Percentiles rank a stretch among this genome's conserved stretches.
phyloP scores from a whole-genome alignment of 2,888 invertebrate genomes.

The Pachliopta kotzebuea region DNA sequence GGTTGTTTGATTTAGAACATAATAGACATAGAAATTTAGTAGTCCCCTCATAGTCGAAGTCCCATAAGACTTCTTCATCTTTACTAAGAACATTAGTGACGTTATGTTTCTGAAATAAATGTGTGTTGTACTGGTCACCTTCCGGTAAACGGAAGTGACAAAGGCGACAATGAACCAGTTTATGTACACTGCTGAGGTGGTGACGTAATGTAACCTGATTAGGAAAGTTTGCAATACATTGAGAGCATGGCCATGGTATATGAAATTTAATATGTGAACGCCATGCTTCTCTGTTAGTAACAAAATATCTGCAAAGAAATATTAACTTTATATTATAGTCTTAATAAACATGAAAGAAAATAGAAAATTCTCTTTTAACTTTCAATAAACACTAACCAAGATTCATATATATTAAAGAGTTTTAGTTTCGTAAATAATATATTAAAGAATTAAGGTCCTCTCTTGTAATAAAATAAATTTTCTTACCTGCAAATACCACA shows the following conservation, averaged over 20 bases:
- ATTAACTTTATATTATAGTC: too few relatives aligned
- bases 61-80: conserved; percentile 59
- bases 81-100: conserved; percentile 54
- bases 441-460: background rate
- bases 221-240: conserved; percentile 60
- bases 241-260: conserved; percentile 71
- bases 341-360: too few relatives aligned
- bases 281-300: conserved; percentile 65
- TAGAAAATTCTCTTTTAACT: too few relatives aligned
- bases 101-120: conserved; percentile 67
- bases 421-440: background rate
- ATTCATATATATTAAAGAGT: too few relatives aligned
- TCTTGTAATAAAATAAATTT: background rate
- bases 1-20: conserved; percentile 58
- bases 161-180: conserved; percentile 66
- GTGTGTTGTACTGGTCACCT: conserved; percentile 59
- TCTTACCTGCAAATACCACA: conserved; percentile 75
- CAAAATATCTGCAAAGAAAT: conserved; percentile 63
- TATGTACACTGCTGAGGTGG: conserved; percentile 58
- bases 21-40: conserved; percentile 60
- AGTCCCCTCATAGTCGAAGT: conserved; percentile 52
- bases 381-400: too few relatives aligned
- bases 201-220: conserved; percentile 52
- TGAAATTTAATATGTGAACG: conserved; percentile 60
- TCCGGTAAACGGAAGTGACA: conserved; percentile 66